phyloP scores from a whole-genome alignment of 2,113 vertebrate species.

The Trogon melanurus region DNA sequence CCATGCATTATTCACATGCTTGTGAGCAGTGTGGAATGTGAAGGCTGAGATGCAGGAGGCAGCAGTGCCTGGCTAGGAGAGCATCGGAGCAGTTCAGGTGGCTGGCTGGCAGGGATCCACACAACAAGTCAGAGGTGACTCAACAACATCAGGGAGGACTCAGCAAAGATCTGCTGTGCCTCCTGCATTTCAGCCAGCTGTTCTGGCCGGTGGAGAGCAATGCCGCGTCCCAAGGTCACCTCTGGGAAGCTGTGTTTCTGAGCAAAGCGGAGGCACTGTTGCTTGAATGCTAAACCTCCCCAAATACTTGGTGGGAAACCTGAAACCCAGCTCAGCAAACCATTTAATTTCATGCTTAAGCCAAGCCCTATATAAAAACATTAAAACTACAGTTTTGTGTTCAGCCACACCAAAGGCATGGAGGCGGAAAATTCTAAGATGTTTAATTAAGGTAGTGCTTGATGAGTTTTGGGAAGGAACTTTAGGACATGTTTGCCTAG shows the following conservation, averaged over 20 bases:
- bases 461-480: neutral
- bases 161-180: neutral
- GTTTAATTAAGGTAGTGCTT: neutral
- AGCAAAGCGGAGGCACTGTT: neutral
- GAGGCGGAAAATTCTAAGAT: neutral
- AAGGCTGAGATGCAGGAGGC: constrained; percentile 18
- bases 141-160: neutral
- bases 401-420: neutral
- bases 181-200: neutral
- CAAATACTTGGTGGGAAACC: neutral
- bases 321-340: neutral
- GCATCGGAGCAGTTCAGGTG: neutral
- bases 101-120: neutral
- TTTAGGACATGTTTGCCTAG: neutral
- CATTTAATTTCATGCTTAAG: neutral
- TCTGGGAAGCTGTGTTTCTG: neutral
- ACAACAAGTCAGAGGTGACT: neutral
- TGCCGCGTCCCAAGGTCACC: neutral
- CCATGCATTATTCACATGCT: constrained; percentile 32
- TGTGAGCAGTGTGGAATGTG: constrained; percentile 25
- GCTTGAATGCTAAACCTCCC: neutral
- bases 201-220: neutral
- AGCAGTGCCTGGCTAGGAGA: neutral
- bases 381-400: neutral
- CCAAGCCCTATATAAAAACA: neutral